Evolutionary conservation across 2,888 invertebrate genomes (phyloP).

Genomic region (Papilio demoleus): DNA sequence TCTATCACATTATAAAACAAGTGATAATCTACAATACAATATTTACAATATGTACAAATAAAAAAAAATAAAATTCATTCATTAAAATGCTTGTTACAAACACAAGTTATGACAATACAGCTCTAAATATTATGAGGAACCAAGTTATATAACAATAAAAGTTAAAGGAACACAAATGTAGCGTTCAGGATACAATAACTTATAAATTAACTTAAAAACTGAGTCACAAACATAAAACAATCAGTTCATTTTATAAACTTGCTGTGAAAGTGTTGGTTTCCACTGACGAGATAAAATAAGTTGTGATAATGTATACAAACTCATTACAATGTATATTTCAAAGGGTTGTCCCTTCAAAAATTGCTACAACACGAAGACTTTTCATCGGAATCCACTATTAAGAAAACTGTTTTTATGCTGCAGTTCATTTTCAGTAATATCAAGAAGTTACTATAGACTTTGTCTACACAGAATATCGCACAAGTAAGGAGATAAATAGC

Average conservation of each 20-base stretch:
- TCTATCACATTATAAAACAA: slow-evolving; percentile 81
- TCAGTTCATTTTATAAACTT: slow-evolving; percentile 60
- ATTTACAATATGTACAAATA: slow-evolving; percentile 74
- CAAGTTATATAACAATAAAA: slow-evolving; percentile 52
- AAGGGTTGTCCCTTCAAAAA: too few relatives aligned
- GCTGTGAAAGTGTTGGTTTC: slow-evolving; percentile 39
- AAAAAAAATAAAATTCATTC: slow-evolving; percentile 42
- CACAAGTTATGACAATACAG: slow-evolving; percentile 41
- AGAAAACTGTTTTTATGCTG: not conserved
- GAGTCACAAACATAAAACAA: slow-evolving; percentile 53
- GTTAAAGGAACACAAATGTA: slow-evolving; percentile 53
- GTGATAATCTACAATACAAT: slow-evolving; percentile 57
- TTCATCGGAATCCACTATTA: too few relatives aligned
- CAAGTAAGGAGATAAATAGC: slow-evolving; percentile 45
- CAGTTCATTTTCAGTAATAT: slow-evolving; percentile 40
- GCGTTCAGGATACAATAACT: slow-evolving; percentile 50
- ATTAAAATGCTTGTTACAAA: slow-evolving; percentile 63
- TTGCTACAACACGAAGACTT: too few relatives aligned
- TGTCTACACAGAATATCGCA: slow-evolving; percentile 42
- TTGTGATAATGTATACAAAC: not conserved
- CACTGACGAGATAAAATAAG: not conserved
- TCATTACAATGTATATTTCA: too few relatives aligned
- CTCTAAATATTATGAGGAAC: slow-evolving; percentile 52
- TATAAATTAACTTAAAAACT: slow-evolving; percentile 61
- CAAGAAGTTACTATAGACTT: slow-evolving; percentile 40